phyloP scores from a whole-genome alignment of 2,888 invertebrate genomes.

The Drosophila buzzatii region DNA sequence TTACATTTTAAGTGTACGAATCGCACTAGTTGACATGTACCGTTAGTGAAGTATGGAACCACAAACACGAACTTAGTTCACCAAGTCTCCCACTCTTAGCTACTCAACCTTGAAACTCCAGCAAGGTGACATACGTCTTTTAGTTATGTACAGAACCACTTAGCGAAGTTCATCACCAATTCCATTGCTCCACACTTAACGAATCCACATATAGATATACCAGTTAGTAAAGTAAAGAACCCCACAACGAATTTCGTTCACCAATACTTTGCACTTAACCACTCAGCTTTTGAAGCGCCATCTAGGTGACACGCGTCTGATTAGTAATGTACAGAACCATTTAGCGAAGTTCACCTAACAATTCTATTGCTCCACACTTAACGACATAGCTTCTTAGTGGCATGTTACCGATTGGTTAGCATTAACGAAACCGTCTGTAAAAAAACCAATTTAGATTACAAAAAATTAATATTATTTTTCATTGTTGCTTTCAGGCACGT shows the following conservation, averaged over 20 bases:
- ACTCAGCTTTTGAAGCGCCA: not conserved
- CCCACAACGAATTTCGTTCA: not conserved
- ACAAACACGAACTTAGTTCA: no score
- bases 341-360: not conserved
- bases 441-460: no score
- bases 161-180: not conserved
- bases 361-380: conserved; percentile 17
- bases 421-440: no score
- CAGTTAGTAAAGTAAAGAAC: not conserved
- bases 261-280: not conserved
- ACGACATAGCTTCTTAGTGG: not conserved
- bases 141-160: not conserved
- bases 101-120: no score
- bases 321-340: not conserved
- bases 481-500: conserved; percentile 53
- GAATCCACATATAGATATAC: not conserved
- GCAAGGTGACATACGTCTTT: not conserved
- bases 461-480: no score
- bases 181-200: conserved; percentile 22
- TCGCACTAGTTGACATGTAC: not conserved
- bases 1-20: not conserved
- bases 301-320: not conserved
- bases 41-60: no score
- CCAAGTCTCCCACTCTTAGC: not conserved
- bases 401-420: no score